A percentile compares a stretch with the other conserved stretches of the same genome.
phyloP scores from a whole-genome alignment of 2,113 vertebrate genomes.

The Psettodes erumei region DNA sequence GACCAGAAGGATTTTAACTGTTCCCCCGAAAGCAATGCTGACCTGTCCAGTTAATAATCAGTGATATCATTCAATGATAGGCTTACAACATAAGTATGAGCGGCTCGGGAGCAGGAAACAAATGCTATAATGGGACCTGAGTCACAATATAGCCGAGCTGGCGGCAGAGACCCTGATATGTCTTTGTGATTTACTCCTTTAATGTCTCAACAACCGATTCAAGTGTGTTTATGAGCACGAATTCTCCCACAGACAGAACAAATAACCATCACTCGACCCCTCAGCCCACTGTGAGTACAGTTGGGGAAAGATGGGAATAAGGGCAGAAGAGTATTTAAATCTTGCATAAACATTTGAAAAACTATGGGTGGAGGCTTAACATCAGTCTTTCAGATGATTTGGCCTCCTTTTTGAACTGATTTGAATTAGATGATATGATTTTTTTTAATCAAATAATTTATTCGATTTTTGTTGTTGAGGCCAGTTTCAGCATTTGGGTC shows the following conservation, averaged over 20 bases:
- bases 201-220: constrained; percentile 28
- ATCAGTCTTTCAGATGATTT: background rate
- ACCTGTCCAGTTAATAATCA: constrained; percentile 39
- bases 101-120: constrained; percentile 33
- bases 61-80: constrained; percentile 37
- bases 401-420: background rate
- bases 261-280: constrained; percentile 32
- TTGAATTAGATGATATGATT: constrained; percentile 1
- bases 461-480: background rate
- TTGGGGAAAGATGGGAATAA: background rate
- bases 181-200: constrained; percentile 33
- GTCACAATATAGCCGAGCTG: background rate
- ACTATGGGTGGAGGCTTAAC: background rate
- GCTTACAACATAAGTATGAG: constrained; percentile 61
- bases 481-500: constrained; percentile 31
- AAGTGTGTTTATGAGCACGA: constrained; percentile 18
- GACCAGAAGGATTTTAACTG: constrained; percentile 15
- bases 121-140: constrained; percentile 28
- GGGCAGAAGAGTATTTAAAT: background rate
- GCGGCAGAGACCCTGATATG: constrained; percentile 22
- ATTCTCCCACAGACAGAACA: constrained; percentile 1
- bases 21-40: constrained; percentile 11
- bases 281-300: background rate
- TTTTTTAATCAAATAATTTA: background rate
- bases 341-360: constrained; percentile 5